phyloP scores from a whole-genome alignment of 2,113 vertebrate genomes.

The Thermophis baileyi region DNA sequence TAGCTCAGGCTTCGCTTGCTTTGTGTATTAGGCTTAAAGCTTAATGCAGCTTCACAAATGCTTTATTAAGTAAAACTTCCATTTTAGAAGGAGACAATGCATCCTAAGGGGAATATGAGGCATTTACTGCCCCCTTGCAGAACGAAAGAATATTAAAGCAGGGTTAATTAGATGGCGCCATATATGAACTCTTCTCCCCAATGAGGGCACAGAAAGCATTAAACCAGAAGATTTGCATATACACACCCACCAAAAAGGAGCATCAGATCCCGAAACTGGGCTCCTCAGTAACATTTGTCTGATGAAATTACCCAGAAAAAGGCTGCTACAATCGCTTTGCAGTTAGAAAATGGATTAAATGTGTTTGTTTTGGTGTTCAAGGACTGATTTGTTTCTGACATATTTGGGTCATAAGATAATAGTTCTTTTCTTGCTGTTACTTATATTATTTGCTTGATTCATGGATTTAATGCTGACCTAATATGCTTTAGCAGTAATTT shows the following conservation, averaged over 20 bases:
- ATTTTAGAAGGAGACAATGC: slow-evolving; percentile 10
- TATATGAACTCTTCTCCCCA: background rate
- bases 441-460: no score
- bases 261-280: background rate
- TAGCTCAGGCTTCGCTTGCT: background rate
- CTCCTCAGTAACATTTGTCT: background rate
- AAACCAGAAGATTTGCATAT: background rate
- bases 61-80: background rate
- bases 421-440: no score
- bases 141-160: background rate
- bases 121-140: background rate
- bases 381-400: background rate
- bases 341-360: background rate
- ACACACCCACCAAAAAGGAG: background rate
- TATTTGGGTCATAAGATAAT: background rate
- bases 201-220: background rate
- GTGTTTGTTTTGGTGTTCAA: background rate
- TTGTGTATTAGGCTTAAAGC: background rate
- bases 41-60: background rate
- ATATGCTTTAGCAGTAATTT: no score
- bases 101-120: background rate
- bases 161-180: background rate
- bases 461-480: no score
- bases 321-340: background rate
- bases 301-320: background rate